These are phyloP conservation scores for Numida meleagris DNA, from an alignment of 2,113 vertebrate species.

Conservation along the genomic window DNA sequence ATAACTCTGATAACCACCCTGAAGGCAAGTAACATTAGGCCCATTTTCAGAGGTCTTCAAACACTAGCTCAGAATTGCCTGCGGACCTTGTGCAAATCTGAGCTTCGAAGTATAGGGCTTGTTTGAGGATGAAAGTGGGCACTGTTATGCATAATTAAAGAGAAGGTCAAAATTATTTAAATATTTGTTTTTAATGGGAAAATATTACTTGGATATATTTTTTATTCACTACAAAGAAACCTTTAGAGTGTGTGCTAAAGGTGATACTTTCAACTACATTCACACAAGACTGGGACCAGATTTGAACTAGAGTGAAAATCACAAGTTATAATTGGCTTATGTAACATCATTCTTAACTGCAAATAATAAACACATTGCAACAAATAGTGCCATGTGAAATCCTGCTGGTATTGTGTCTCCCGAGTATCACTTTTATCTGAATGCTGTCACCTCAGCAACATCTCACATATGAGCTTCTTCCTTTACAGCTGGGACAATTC, in stretches of 20 bases:
- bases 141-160: neutral
- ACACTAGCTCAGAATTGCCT: neutral
- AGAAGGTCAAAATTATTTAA: neutral
- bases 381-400: neutral
- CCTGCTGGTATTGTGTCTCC: neutral
- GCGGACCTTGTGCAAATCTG: neutral
- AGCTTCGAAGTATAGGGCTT: neutral
- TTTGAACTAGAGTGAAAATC: neutral
- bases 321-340: neutral
- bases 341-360: neutral
- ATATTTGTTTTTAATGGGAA: conserved; percentile 21
- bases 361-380: conserved; percentile 5
- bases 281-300: neutral
- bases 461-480: neutral
- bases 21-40: neutral
- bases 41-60: conserved; percentile 22
- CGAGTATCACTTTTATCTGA: neutral
- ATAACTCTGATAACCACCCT: neutral
- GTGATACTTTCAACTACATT: neutral
- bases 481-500: neutral
- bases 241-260: neutral
- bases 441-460: neutral
- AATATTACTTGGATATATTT: neutral
- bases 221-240: neutral
- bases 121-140: neutral